These are phyloP conservation scores for Oryzias sinensis DNA, from an alignment of 2,797 vertebrate genomes.

Conservation along the genomic window DNA sequence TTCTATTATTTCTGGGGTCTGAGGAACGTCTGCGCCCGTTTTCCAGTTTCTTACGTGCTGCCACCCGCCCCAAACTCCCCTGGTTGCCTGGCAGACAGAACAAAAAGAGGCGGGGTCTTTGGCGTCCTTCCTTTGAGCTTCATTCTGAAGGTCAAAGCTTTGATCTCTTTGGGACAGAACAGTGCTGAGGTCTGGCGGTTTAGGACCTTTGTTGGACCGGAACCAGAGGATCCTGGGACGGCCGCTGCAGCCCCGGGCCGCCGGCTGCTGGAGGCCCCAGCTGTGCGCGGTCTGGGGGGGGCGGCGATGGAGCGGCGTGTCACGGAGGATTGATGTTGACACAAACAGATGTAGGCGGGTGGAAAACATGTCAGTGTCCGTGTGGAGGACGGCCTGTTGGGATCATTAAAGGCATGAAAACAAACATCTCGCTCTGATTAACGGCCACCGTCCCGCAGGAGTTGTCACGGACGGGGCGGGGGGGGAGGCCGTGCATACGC, in stretches of 20 bases:
- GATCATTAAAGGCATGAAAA: constrained; percentile 68
- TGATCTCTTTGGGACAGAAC: too few species aligned
- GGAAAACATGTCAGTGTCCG: constrained; percentile 56
- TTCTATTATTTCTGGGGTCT: too few species aligned
- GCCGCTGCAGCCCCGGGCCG: constrained; percentile 33
- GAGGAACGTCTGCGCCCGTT: too few species aligned
- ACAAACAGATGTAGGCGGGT: constrained; percentile 71
- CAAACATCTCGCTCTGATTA: constrained; percentile 71
- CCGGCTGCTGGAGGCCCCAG: constrained; percentile 46
- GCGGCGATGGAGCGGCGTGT: constrained; percentile 4
- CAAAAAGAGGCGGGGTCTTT: too few species aligned
- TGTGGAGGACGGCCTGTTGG: constrained; percentile 41
- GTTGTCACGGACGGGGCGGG: constrained; percentile 33
- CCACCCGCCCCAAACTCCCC: too few species aligned
- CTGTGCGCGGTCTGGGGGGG: constrained; percentile 20
- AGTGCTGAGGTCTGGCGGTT: too few species aligned
- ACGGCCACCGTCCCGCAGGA: constrained; percentile 39
- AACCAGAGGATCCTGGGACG: too few species aligned
- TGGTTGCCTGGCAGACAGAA: too few species aligned
- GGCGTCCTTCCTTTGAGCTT: too few species aligned
- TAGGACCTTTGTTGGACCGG: too few species aligned
- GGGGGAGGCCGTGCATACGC: constrained; percentile 28
- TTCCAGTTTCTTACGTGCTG: too few species aligned
- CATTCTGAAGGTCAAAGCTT: too few species aligned
- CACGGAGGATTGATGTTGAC: constrained; percentile 64